Evolutionary conservation across 1,140 invertebrate species (phyloP).

Genomic region (Diachasmimorpha longicaudata): DNA sequence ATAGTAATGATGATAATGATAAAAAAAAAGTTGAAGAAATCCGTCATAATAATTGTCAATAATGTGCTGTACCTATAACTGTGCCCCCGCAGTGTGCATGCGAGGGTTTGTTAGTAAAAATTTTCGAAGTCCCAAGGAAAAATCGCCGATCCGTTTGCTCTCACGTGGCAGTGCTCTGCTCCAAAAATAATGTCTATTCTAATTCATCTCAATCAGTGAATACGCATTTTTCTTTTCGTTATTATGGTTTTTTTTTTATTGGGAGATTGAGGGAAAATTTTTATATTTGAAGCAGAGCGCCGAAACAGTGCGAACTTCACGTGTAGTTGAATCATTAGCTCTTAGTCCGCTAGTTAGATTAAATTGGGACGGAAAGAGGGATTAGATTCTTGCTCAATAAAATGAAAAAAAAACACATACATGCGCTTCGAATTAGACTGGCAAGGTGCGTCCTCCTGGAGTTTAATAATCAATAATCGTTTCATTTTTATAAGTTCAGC

Average conservation of each 20-base stretch:
- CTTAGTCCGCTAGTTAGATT: constrained; percentile 13
- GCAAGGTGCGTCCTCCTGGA: background rate
- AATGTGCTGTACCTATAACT: constrained; percentile 48
- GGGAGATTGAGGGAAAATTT: background rate
- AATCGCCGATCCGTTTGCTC: background rate
- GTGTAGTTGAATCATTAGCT: constrained; percentile 21
- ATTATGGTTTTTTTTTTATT: background rate
- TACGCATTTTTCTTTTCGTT: background rate
- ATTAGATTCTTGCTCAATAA: constrained; percentile 25
- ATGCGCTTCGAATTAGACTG: constrained; percentile 23
- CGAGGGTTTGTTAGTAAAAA: background rate
- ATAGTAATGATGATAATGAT: constrained; percentile 24
- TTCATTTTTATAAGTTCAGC: background rate
- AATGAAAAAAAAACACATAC: constrained; percentile 13
- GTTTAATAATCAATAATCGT: background rate
- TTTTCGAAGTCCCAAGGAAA: background rate
- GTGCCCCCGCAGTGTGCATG: background rate
- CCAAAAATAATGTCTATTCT: background rate
- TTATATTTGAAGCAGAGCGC: background rate
- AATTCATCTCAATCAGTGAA: too few species aligned
- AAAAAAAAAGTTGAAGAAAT: constrained; percentile 29
- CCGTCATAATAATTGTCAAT: constrained; percentile 58
- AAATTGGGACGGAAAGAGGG: background rate
- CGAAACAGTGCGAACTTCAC: background rate
- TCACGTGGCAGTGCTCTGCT: background rate